Evolutionary conservation across 2,888 invertebrate species (phyloP).

Genomic region (Hoplodrina ambigua): DNA sequence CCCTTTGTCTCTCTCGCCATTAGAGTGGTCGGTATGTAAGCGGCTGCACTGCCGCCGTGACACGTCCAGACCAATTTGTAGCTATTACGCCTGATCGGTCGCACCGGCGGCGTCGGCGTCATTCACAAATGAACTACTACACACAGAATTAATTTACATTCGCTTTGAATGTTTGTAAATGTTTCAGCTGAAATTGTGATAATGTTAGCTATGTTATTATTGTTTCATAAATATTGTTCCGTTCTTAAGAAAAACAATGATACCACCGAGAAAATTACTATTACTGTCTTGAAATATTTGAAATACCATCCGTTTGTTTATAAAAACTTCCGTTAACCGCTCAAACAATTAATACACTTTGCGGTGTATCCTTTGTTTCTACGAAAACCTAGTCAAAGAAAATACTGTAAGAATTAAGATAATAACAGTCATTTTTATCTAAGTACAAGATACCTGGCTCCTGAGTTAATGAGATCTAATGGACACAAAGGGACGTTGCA

Average conservation of each 20-base stretch:
- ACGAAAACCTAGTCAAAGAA: neutral
- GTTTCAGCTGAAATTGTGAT: neutral
- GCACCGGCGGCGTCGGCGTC: neutral
- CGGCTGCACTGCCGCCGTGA: neutral
- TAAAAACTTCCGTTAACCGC: neutral
- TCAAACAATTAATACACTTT: neutral
- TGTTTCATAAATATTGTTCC: slow-evolving; percentile 11
- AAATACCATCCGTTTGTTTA: slow-evolving; percentile 28
- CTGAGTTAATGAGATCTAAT: neutral
- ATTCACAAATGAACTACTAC: too few species aligned
- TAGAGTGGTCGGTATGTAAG: neutral
- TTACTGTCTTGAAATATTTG: slow-evolving; percentile 6
- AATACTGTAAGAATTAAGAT: neutral
- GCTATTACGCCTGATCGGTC: neutral
- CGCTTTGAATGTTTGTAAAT: slow-evolving; percentile 21
- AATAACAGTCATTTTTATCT: neutral
- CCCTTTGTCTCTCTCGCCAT: neutral
- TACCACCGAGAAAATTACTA: neutral
- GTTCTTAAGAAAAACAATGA: neutral
- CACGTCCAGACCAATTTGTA: neutral
- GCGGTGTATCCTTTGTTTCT: neutral
- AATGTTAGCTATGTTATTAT: slow-evolving; percentile 8
- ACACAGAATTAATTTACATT: neutral
- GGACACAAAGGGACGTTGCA: neutral
- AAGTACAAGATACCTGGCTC: neutral